A percentile compares a stretch with the other conserved stretches of the same genome.
Evolutionary conservation across 2,797 vertebrate genomes (phyloP).

Genomic region (Falco rusticolus): DNA sequence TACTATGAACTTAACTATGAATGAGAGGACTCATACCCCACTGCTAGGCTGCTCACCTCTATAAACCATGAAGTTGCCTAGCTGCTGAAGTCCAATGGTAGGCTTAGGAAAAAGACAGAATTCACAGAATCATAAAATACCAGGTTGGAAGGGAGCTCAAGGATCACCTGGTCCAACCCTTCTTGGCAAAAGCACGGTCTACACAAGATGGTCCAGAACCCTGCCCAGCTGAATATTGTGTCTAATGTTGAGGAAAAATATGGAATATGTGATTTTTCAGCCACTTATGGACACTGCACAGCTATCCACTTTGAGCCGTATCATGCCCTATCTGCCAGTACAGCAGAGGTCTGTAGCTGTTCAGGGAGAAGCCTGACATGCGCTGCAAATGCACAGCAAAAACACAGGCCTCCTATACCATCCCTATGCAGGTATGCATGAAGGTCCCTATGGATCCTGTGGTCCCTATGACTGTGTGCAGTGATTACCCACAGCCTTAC

Average conservation of each 20-base stretch:
- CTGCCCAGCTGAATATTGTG: neutral
- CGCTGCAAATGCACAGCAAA: neutral
- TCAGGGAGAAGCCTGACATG: neutral
- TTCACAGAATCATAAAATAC: neutral
- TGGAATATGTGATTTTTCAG: neutral
- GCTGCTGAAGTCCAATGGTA: neutral
- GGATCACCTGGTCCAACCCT: neutral
- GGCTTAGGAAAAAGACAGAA: neutral
- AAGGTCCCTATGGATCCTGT: neutral
- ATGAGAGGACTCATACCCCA: neutral
- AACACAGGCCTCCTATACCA: neutral
- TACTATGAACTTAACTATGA: neutral
- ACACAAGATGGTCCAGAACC: neutral
- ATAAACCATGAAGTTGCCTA: neutral
- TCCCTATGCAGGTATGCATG: no score
- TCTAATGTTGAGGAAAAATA: neutral
- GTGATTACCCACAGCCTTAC: neutral
- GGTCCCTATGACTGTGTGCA: neutral
- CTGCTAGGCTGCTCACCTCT: neutral
- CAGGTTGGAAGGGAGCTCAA: neutral
- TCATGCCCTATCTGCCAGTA: neutral
- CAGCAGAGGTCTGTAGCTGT: neutral
- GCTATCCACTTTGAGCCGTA: neutral
- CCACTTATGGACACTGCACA: neutral
- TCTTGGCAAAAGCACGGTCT: neutral